phyloP scores from a whole-genome alignment of 2,888 invertebrate species.

The Acanthosepion pharaonis region DNA sequence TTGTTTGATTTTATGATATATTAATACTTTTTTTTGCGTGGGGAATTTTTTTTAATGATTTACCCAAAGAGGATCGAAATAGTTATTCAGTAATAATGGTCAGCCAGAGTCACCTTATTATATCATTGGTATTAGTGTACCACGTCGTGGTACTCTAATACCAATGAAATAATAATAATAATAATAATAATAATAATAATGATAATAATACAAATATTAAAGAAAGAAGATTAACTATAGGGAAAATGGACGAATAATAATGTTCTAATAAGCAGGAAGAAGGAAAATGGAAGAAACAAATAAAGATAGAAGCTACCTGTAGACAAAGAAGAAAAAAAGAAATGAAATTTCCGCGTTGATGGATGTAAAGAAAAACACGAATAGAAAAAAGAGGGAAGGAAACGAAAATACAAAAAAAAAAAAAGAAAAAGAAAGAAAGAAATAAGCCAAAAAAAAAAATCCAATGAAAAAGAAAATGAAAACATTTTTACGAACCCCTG shows the following conservation, averaged over 20 bases:
- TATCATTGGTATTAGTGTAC: too few species aligned
- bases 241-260: too few species aligned
- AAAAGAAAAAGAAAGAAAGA: background rate
- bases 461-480: background rate
- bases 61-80: too few species aligned
- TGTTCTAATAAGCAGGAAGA: background rate
- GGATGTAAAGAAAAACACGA: background rate
- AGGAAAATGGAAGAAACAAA: background rate
- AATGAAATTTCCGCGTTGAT: background rate
- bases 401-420: background rate
- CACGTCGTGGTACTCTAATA: too few species aligned
- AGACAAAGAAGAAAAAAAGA: background rate
- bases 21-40: too few species aligned
- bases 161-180: too few species aligned
- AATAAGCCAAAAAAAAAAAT: background rate
- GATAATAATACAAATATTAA: background rate
- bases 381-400: background rate
- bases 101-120: too few species aligned
- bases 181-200: too few species aligned
- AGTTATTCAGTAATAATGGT: too few species aligned
- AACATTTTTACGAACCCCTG: background rate
- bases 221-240: background rate
- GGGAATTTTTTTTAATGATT: too few species aligned
- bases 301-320: background rate
- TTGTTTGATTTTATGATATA: too few species aligned